These are phyloP conservation scores for Tenrec ecaudatus DNA, from an alignment of 2,113 vertebrate genomes.

Conservation along the genomic window DNA sequence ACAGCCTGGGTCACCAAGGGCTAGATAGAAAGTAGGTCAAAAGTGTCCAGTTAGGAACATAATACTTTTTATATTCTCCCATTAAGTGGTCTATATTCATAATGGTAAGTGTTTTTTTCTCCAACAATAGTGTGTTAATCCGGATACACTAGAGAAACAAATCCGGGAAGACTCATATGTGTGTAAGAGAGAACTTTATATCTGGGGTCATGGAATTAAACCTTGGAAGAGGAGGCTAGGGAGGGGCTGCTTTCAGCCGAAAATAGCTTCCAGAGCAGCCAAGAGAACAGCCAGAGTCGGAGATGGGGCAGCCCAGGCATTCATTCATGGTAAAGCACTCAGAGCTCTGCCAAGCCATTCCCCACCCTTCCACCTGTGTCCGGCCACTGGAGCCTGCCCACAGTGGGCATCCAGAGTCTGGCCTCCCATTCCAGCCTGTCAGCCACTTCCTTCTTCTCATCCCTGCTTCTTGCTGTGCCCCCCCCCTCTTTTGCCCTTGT, in stretches of 20 bases:
- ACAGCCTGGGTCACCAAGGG: too few relatives aligned
- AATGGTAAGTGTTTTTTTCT: too few relatives aligned
- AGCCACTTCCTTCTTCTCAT: neutral
- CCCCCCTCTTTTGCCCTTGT: neutral
- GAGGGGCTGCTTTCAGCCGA: neutral
- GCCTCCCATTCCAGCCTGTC: neutral
- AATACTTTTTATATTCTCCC: too few relatives aligned
- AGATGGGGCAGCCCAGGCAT: neutral
- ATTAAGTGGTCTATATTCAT: too few relatives aligned
- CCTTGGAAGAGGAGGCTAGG: constrained; percentile 24
- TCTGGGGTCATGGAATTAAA: constrained; percentile 34
- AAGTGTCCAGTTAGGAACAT: too few relatives aligned
- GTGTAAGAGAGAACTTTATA: too few relatives aligned
- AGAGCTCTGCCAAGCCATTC: neutral
- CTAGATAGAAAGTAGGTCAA: too few relatives aligned
- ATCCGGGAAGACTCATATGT: too few relatives aligned
- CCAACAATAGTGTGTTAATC: too few relatives aligned
- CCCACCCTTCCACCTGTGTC: neutral
- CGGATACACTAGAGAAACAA: too few relatives aligned
- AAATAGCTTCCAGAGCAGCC: constrained; percentile 25
- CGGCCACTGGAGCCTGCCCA: neutral
- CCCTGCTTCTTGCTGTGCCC: neutral
- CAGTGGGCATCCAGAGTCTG: neutral
- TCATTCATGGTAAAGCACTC: neutral
- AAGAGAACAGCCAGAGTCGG: constrained; percentile 26